phyloP scores from a whole-genome alignment of 2,888 invertebrate species.

The Meiosimyza platycephala region DNA sequence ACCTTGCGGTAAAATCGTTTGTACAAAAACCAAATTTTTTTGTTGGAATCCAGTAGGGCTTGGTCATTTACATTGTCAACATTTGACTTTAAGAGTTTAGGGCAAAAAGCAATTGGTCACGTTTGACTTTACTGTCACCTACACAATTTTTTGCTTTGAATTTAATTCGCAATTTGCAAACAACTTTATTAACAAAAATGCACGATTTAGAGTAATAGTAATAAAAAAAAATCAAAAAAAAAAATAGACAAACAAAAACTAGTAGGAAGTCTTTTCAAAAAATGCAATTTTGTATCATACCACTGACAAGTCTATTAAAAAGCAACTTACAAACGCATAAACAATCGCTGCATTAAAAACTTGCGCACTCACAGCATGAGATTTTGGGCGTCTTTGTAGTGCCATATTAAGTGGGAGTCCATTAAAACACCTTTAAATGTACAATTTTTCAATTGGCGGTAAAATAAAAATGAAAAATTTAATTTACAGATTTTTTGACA shows the following conservation, averaged over 20 bases:
- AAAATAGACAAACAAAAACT: not conserved
- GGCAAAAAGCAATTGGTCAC: no score
- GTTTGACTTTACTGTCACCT: no score
- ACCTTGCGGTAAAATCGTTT: no score
- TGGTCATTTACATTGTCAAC: no score
- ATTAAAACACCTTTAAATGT: not conserved
- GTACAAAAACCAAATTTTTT: no score
- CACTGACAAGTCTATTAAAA: slow-evolving; percentile 13
- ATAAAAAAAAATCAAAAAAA: not conserved
- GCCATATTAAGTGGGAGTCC: not conserved
- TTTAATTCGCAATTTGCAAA: not conserved
- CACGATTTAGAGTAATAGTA: not conserved
- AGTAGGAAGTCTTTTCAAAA: not conserved
- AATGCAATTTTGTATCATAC: not conserved
- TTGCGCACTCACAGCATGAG: not conserved
- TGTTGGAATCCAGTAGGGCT: no score
- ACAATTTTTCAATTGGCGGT: no score
- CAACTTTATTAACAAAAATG: not conserved
- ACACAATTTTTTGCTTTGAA: no score
- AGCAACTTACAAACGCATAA: not conserved
- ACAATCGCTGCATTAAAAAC: not conserved
- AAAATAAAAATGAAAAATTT: not conserved
- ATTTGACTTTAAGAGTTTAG: no score
- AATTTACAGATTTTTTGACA: slow-evolving; percentile 14
- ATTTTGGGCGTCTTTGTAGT: not conserved